A percentile compares a stretch with the other conserved stretches of the same genome.
phyloP scores from a whole-genome alignment of 2,888 invertebrate genomes.

The Glaucopsyche alexis region DNA sequence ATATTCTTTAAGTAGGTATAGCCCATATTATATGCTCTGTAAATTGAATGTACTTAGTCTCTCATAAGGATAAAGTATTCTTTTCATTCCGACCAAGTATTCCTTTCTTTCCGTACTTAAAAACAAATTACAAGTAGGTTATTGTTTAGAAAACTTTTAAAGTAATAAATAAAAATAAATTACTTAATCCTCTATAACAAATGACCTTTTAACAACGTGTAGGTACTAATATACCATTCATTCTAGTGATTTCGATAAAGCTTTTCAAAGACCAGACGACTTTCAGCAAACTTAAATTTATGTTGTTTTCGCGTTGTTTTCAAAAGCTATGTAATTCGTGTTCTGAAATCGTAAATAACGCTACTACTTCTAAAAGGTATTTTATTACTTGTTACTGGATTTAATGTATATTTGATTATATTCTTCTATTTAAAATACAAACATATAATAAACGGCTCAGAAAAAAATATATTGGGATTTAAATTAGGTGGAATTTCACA shows the following conservation, averaged over 20 bases:
- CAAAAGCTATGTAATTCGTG: background rate
- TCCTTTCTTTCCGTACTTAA: too few species aligned
- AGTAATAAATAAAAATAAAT: background rate
- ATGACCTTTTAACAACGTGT: background rate
- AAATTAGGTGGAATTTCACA: background rate
- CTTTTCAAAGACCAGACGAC: constrained; percentile 2
- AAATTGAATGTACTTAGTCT: too few species aligned
- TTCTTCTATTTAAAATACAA: too few species aligned
- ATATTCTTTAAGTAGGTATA: too few species aligned
- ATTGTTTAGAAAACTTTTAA: background rate
- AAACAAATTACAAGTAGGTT: too few species aligned
- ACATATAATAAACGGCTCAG: background rate
- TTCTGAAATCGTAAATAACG: background rate
- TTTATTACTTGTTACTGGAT: too few species aligned
- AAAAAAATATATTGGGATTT: background rate
- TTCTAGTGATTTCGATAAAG: constrained; percentile 8
- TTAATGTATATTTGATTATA: too few species aligned
- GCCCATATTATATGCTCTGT: too few species aligned
- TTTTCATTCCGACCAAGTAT: too few species aligned
- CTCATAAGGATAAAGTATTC: too few species aligned
- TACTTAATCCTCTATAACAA: background rate
- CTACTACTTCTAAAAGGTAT: background rate
- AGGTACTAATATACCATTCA: background rate
- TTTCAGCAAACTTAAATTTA: constrained; percentile 11
- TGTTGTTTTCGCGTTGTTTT: background rate